A percentile compares a stretch with the other conserved stretches of the same genome.
These are phyloP conservation scores for Megaceryle alcyon DNA, from an alignment of 2,797 vertebrate species.

Conservation along the genomic window DNA sequence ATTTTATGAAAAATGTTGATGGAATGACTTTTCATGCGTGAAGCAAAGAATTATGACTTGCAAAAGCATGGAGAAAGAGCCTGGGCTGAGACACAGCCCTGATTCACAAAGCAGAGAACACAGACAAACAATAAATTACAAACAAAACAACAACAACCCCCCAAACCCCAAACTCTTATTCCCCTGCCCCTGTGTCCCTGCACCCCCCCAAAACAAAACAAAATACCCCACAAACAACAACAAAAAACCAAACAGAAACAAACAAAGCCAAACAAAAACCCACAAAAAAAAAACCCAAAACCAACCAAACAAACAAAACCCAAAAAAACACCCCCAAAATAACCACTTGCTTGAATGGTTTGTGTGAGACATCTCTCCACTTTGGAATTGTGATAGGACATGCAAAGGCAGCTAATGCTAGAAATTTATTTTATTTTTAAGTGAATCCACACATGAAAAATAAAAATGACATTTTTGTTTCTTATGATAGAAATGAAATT, in stretches of 20 bases:
- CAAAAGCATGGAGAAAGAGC: background rate
- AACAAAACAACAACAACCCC: background rate
- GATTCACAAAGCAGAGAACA: background rate
- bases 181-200: background rate
- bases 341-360: background rate
- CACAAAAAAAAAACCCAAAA: background rate
- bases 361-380: background rate
- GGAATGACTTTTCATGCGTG: background rate
- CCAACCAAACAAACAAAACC: background rate
- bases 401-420: background rate
- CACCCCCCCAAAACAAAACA: background rate
- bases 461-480: background rate
- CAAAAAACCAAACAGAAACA: too few species aligned
- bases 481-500: background rate
- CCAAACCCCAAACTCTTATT: background rate
- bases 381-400: background rate
- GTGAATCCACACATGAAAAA: background rate
- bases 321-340: background rate
- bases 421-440: background rate
- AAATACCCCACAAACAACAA: too few species aligned
- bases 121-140: background rate
- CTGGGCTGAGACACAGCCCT: background rate
- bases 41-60: background rate
- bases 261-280: background rate
- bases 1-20: background rate